Evolutionary conservation across 2,888 invertebrate species (phyloP), one percentile per base, ranked within the genome.

Genomic region (Callinectes sapidus): DNA sequence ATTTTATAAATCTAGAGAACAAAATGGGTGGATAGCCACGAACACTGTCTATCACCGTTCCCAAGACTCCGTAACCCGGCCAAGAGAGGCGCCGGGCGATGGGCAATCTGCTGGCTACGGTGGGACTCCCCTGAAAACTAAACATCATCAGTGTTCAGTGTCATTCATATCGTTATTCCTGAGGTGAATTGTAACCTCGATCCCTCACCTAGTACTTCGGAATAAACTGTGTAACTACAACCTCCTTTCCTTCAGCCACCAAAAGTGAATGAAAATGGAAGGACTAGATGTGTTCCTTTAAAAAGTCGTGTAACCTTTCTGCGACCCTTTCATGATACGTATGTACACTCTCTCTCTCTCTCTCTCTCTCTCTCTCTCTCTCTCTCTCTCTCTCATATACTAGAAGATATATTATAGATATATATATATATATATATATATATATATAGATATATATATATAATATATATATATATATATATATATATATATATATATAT

Each of bases 251-350:
- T 10, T 28, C n/a, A 23, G 6, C 28, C 71, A 28, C 71, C 71
- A 71, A 71, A 23, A 28, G n/a, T 28, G 61, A 71, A n/a, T 71
- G 28, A 28, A 28, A 28, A 71, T 71, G n/a, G 8, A 71, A 71
- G 71, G n/a, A 28, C 71, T 13, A 28, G n/a, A n/a, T n/a, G 71
- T n/a, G 71, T 71, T 71, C 71, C 71, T 71, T 71, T 71, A 71
- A 28, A 23, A 71, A 28, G 13, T 28, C 71, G n/a, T 28, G 28
- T 71, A 71, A 71, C 71, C 71, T 71, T 71, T 71, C 71, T 71
- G n/a, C 71, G 28, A 71, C 71, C 28, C n/a, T 28, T 71, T 71
- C 28, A 28, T 71, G n/a, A 71, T 71, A 71, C 71, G 28, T 71
- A 71, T 28, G n/a, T 71, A 10, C 71, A 71, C 28, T 13, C 61